phyloP scores from a whole-genome alignment of 2,888 invertebrate species.

The Idaea straminata region DNA sequence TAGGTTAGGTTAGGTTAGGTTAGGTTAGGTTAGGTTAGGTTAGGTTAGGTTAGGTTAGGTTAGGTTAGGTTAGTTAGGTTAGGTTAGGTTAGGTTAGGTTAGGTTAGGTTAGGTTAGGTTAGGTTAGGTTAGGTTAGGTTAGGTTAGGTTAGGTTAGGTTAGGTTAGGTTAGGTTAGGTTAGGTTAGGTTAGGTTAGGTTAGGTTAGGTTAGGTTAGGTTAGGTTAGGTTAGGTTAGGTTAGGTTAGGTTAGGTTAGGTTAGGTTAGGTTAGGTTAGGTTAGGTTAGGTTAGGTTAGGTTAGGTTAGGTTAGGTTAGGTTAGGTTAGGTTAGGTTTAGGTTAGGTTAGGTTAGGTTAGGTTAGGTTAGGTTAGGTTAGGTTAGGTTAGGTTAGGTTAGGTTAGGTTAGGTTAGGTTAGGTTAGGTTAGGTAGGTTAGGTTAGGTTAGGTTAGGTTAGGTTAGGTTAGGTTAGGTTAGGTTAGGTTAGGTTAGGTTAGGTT shows the following conservation, averaged over 20 bases:
- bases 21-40: conserved; percentile 27
- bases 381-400: conserved; percentile 25
- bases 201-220: conserved; percentile 25
- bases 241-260: conserved; percentile 19
- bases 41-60: conserved; percentile 25
- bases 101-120: conserved; percentile 28
- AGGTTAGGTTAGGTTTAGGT: conserved; percentile 27
- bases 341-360: conserved; percentile 27
- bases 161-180: conserved; percentile 27
- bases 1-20: conserved; percentile 26
- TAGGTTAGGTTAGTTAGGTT: conserved; percentile 30
- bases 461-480: conserved; percentile 34
- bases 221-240: conserved; percentile 13
- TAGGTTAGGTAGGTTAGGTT: conserved; percentile 28
- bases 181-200: conserved; percentile 25
- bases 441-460: conserved; percentile 23
- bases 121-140: conserved; percentile 34
- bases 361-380: conserved; percentile 27
- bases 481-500: conserved; percentile 31
- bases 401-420: conserved; percentile 29
- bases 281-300: conserved; percentile 23
- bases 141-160: conserved; percentile 29
- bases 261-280: conserved; percentile 23
- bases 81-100: conserved; percentile 24
- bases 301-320: conserved; percentile 24